Evolutionary conservation across 2,888 invertebrate genomes (phyloP).

Genomic region (Polydrusus cervinus): DNA sequence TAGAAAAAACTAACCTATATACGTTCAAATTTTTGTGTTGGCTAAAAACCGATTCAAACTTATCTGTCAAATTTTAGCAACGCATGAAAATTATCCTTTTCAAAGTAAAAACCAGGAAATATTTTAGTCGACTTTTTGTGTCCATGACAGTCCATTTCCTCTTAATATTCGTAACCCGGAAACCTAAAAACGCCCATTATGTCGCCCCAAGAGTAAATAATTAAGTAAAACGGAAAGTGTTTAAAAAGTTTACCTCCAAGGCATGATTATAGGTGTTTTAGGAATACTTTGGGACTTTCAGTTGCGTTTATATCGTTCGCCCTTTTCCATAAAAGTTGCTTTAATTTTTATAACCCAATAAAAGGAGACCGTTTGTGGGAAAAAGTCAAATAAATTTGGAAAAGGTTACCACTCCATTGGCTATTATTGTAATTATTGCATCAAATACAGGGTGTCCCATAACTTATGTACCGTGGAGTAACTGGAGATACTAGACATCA

Average conservation of each 20-base stretch:
- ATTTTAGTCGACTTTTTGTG: background rate
- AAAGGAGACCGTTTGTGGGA: background rate
- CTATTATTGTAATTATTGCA: background rate
- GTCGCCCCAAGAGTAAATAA: constrained; percentile 9
- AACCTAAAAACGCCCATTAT: constrained; percentile 12
- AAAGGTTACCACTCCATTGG: background rate
- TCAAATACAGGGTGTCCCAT: background rate
- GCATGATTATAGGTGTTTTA: constrained; percentile 20
- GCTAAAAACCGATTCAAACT: background rate
- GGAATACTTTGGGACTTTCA: constrained; percentile 14
- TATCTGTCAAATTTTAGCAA: background rate
- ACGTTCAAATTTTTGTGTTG: no score
- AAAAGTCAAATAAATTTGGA: background rate
- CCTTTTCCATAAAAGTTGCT: constrained; percentile 10
- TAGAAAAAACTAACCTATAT: no score
- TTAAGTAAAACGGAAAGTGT: constrained; percentile 15
- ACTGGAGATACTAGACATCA: no score
- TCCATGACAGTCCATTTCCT: background rate
- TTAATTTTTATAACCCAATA: constrained; percentile 21
- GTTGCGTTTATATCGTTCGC: constrained; percentile 19
- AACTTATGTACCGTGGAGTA: no score
- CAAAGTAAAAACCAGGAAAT: background rate
- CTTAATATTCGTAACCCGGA: constrained; percentile 1
- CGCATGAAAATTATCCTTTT: background rate
- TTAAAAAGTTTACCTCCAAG: constrained; percentile 22